These are phyloP conservation scores for Aldrovandia affinis DNA, from an alignment of 2,797 vertebrate genomes.

Conservation along the genomic window DNA sequence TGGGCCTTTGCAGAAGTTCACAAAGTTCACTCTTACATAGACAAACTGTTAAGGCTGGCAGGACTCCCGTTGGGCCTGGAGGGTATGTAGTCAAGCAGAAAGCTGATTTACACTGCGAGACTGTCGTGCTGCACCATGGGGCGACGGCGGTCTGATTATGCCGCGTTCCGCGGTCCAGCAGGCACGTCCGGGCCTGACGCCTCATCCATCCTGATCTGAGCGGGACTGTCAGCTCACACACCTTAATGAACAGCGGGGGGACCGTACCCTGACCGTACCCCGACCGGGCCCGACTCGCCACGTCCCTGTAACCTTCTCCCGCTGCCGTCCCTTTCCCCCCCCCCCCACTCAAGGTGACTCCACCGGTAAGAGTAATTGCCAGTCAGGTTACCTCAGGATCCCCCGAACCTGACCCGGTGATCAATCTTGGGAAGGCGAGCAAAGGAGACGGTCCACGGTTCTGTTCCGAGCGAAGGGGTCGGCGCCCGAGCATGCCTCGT, in stretches of 20 bases:
- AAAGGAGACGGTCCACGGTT: constrained; percentile 55
- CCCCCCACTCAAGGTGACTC: constrained; percentile 51
- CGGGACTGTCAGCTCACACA: constrained; percentile 21
- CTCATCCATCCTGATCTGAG: constrained; percentile 19
- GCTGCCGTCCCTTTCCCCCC: constrained; percentile 27
- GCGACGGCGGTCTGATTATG: not conserved
- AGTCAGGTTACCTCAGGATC: constrained; percentile 60
- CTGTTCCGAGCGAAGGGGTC: constrained; percentile 12
- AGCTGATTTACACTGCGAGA: not conserved
- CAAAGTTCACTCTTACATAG: not conserved
- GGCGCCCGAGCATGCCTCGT: not conserved
- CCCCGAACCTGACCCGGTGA: constrained; percentile 57
- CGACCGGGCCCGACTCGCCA: constrained; percentile 46
- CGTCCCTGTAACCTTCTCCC: constrained; percentile 48
- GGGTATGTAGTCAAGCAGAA: not conserved
- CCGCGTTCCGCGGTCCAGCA: not conserved
- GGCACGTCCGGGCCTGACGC: not conserved
- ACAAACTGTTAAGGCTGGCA: not conserved
- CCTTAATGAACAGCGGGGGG: constrained; percentile 65
- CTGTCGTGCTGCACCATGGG: too few relatives aligned
- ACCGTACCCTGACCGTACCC: constrained; percentile 46
- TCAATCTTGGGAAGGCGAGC: constrained; percentile 63
- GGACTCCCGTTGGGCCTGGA: not conserved
- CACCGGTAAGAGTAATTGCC: constrained; percentile 54
- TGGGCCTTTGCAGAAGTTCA: not conserved